These are phyloP conservation scores for Rhaphigaster nebulosa DNA, from an alignment of 2,888 invertebrate genomes.

Conservation along the genomic window DNA sequence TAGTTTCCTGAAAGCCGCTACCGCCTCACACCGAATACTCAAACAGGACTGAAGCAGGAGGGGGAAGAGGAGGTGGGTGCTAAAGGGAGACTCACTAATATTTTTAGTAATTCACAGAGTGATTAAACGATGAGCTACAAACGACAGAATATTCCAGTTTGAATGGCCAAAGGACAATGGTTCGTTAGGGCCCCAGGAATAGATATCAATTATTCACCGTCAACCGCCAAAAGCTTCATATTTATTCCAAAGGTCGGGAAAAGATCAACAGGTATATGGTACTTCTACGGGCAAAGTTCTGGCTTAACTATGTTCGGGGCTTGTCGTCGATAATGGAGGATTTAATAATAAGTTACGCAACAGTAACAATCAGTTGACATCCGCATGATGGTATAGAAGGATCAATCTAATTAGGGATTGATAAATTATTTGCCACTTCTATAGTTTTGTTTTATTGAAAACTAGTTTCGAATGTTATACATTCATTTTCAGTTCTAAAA, in stretches of 20 bases:
- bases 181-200: background rate
- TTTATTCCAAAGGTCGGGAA: constrained; percentile 28
- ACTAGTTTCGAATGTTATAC: too few species aligned
- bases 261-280: background rate
- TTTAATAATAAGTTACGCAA: background rate
- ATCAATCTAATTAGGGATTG: too few species aligned
- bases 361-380: too few species aligned
- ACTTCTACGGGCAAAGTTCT: background rate
- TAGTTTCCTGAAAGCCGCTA: background rate
- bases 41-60: background rate
- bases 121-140: background rate
- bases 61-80: too few species aligned
- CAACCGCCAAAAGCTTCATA: background rate
- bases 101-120: background rate
- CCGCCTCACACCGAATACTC: background rate
- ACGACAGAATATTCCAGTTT: background rate
- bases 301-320: background rate
- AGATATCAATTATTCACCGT: background rate
- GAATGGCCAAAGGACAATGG: background rate
- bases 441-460: too few species aligned
- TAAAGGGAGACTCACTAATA: background rate
- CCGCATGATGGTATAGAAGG: too few species aligned
- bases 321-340: background rate
- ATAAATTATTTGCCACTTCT: too few species aligned
- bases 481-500: too few species aligned